Percentiles rank a stretch among this genome's conserved stretches.
phyloP scores from a whole-genome alignment of 2,888 invertebrate species.

The Rotaria macrura region DNA sequence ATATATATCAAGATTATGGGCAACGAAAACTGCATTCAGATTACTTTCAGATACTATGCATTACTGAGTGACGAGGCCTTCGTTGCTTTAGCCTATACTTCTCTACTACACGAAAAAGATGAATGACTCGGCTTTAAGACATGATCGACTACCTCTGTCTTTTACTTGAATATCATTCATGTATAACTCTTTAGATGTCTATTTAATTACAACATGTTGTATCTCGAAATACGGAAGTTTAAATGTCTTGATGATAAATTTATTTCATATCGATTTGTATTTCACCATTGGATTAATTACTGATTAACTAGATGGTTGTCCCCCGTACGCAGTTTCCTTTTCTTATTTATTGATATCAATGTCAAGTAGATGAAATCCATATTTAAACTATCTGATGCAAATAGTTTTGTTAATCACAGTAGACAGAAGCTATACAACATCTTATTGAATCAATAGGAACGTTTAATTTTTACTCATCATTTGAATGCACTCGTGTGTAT shows the following conservation, averaged over 20 bases:
- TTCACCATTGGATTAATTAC: conserved; percentile 82
- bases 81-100: no score
- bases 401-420: conserved; percentile 32
- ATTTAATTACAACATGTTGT: conserved; percentile 85
- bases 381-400: neutral
- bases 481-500: conserved; percentile 61
- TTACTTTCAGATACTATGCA: no score
- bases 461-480: conserved; percentile 79
- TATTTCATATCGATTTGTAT: conserved; percentile 75
- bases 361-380: conserved; percentile 55
- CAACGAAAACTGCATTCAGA: no score
- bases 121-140: no score
- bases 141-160: no score
- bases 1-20: no score
- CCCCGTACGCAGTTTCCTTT: conserved; percentile 73
- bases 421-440: conserved; percentile 71
- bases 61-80: no score
- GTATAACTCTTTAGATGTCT: no score
- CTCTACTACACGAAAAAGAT: no score
- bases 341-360: conserved; percentile 88
- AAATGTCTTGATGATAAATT: conserved; percentile 42
- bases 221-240: conserved; percentile 63
- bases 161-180: no score
- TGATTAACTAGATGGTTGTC: conserved; percentile 73
- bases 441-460: conserved; percentile 95